Evolutionary conservation across 2,888 invertebrate species (phyloP), one percentile per base, ranked within the genome.

Genomic region (Rugalucina vietnamica): DNA sequence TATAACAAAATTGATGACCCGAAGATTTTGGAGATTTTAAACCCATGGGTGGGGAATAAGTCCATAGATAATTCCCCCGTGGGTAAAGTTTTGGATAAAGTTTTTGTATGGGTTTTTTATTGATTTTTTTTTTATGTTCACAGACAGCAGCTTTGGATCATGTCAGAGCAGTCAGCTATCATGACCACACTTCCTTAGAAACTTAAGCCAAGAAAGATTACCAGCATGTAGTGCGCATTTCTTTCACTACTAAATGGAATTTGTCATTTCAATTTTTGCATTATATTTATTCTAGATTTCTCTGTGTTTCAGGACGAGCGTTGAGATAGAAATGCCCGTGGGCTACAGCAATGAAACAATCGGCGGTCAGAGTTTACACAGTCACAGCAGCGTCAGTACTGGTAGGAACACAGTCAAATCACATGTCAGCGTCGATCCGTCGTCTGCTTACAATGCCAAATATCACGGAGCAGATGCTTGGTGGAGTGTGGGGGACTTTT

Each of bases 401-500:
- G 79, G 79, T 18, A 70, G 80, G 18, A 74, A 77, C 24, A 86
- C 76, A 4, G 84, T 60, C 10, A 76, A 77, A n/a, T 76, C 81
- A 34, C 81, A 79, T 24, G 50, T 57, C 24, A 82, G 49, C 24
- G 37, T 43, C 21, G 79, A 79, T 37, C 76, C 70, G 0, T 78
- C 78, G 34, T 39, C 76, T 5, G 24, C 57, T 5, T 34, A 36
- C 27, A 76, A 74, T 32, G 39, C 82, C 21, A 83, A 86, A 32
- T 86, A 84, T 39, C 90, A 89, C 39, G 90, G 90, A 21, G 86
- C 90, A 54, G 91, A 92, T 27, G 92, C 92, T 8, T 93, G 92
- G 92, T 93, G 93, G 93, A 92, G 90, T 76, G 91, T 91, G 0
- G 91, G 92, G 0, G 91, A 91, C 54, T 91, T 90, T 73, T 73